Conservation (phyloP, 2,888 invertebrate species). For the Molorchus minor region DNA sequence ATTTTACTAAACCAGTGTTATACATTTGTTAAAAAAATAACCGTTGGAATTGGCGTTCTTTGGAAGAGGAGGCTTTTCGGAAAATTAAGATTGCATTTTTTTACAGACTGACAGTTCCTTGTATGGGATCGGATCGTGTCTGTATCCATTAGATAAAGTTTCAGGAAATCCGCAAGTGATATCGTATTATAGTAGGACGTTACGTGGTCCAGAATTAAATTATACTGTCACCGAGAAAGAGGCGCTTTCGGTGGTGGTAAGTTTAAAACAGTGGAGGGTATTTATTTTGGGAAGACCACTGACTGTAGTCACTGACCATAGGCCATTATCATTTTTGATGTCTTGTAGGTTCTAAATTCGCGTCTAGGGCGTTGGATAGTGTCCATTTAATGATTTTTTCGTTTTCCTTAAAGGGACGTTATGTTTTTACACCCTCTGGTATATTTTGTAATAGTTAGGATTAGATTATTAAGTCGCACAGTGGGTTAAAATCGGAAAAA, state of each 20-base stretch:
- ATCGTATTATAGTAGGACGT: background rate
- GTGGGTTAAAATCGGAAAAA: too few relatives aligned
- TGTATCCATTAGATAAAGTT: background rate
- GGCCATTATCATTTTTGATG: conserved; percentile 19
- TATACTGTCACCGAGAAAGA: conserved; percentile 15
- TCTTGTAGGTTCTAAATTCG: conserved; percentile 24
- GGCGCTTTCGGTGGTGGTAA: background rate
- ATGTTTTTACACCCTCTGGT: too few relatives aligned
- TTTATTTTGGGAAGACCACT: conserved; percentile 8
- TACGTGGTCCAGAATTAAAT: conserved; percentile 7
- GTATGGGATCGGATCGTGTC: conserved; percentile 6
- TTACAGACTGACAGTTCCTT: conserved; percentile 6
- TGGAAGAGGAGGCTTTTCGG: background rate
- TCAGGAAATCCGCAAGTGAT: conserved; percentile 3
- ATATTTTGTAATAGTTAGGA: too few relatives aligned
- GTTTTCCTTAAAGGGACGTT: too few relatives aligned
- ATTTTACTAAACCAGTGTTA: background rate
- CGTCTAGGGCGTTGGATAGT: conserved; percentile 32
- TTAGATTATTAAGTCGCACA: too few relatives aligned
- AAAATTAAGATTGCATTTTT: conserved; percentile 3
- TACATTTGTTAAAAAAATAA: background rate
- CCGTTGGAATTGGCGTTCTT: background rate
- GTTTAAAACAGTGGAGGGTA: conserved; percentile 12
- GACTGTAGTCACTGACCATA: conserved; percentile 10
- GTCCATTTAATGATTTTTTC: conserved; percentile 29